Base-by-base conservation (phyloP, 2,888 invertebrate genomes). In the Xestia xanthographa region DNA sequence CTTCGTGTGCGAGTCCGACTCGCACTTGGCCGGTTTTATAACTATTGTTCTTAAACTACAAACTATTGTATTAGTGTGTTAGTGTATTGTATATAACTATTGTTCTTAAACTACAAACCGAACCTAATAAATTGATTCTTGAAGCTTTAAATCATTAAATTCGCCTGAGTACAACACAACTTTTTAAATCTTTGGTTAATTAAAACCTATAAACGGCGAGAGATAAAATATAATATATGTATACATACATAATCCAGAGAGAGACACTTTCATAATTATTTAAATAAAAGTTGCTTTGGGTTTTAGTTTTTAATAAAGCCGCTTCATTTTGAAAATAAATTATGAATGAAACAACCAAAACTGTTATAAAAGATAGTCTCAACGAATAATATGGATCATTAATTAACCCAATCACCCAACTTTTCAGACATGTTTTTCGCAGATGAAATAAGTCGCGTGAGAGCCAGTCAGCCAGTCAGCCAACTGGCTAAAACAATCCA, bases 381-480 rank as follows among this genome's bases (percentile, higher is more conserved):
- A 53, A 14, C 20, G 38, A 14, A 65, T 29, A 29, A 14, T 29
- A 60, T 20, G 53, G 43, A 62, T 70, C 14, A 82, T 70, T 75
- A 34, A 34, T 34, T 26, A 60, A 45, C 12, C 26, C 77, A 82
- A 62, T 70, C 63, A 66, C 0, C 20, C 2, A 9, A 43, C 20
- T 56, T 63, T 65, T 41, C 29, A 41, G 11, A 29, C 45, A 22
- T 5, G 5, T 48, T 63, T 80, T 69, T 72, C 22, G 45, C 26
- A n/a, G 29, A 29, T 26, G 6, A 79, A 79, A 69, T 62, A 63
- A 62, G 50, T 74, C 81, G 56, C 72, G 69, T 53, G n/a, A 62
- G 50, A 45, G 41, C 2, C 26, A 56, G 34, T 22, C n/a, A 29
- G 43, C 66, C 48, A 68, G 72, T n/a, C n/a, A n/a, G n/a, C n/a